Conservation (phyloP, 2,797 vertebrate genomes). For the Thalassophryne amazonica region DNA sequence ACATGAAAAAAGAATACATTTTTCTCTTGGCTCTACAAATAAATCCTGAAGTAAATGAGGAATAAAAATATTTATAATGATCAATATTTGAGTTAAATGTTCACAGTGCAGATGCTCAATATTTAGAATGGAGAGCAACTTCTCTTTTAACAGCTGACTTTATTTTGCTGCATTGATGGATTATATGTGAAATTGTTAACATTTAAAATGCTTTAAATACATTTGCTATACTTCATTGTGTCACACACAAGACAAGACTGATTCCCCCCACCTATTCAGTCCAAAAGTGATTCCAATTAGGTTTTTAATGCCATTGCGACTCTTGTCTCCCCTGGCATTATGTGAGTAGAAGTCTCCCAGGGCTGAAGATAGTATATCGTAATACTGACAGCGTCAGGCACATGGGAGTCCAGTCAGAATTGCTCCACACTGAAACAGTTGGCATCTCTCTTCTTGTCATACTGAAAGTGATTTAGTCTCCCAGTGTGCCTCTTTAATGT, state of each 20-base stretch:
- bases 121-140: constrained; percentile 19
- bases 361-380: constrained; percentile 73
- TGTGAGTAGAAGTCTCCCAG: constrained; percentile 68
- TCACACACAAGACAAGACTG: constrained; percentile 28
- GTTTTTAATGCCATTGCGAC: constrained; percentile 66
- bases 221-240: constrained; percentile 54
- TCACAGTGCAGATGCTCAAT: constrained; percentile 18
- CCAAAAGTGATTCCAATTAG: constrained; percentile 72
- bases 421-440: constrained; percentile 72
- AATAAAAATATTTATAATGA: constrained; percentile 36
- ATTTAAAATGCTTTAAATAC: constrained; percentile 36
- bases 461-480: constrained; percentile 69
- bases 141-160: constrained; percentile 50
- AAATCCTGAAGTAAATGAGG: constrained; percentile 41
- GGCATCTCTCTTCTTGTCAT: constrained; percentile 53
- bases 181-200: constrained; percentile 33
- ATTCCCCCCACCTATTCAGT: constrained; percentile 49
- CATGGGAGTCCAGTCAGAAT: constrained; percentile 72
- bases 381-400: constrained; percentile 71
- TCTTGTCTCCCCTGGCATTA: constrained; percentile 62
- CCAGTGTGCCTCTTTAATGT: constrained; percentile 71
- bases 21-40: constrained; percentile 5
- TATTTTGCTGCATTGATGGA: constrained; percentile 39
- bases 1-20: neutral
- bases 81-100: constrained; percentile 17